Conservation (phyloP, 2,797 vertebrate species). For the Poeciliopsis presidionis region DNA sequence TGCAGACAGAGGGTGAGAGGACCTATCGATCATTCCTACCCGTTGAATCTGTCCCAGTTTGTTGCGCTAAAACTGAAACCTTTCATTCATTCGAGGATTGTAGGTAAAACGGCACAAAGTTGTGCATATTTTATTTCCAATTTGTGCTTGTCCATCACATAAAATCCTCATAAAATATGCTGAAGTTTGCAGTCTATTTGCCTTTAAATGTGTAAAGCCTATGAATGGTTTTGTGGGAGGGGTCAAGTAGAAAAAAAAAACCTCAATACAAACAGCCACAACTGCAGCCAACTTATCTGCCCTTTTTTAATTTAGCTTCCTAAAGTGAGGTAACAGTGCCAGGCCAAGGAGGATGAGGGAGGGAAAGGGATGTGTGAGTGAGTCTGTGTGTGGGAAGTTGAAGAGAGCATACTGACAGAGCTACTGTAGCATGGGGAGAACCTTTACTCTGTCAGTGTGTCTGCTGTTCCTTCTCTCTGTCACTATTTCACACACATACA, state of each 20-base stretch:
- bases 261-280: conserved; percentile 2
- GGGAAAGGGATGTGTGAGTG: conserved; percentile 15
- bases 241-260: conserved; percentile 45
- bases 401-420: conserved; percentile 46
- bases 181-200: not conserved
- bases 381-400: conserved; percentile 18
- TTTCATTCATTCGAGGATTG: not conserved
- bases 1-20: conserved; percentile 40
- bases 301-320: conserved; percentile 53
- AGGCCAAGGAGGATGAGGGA: conserved; percentile 35
- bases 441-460: conserved; percentile 30
- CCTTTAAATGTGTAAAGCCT: not conserved
- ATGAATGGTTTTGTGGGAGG: conserved; percentile 15
- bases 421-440: conserved; percentile 46
- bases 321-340: conserved; percentile 60
- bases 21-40: not conserved
- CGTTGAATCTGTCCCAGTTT: not conserved
- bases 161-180: not conserved
- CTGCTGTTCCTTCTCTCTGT: conserved; percentile 9
- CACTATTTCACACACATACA: conserved; percentile 18
- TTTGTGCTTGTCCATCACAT: not conserved
- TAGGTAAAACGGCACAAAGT: not conserved
- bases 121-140: not conserved
- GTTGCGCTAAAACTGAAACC: not conserved
- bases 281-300: conserved; percentile 30